Conservation (phyloP, 2,797 vertebrate genomes). For the Sardinella longiceps region DNA sequence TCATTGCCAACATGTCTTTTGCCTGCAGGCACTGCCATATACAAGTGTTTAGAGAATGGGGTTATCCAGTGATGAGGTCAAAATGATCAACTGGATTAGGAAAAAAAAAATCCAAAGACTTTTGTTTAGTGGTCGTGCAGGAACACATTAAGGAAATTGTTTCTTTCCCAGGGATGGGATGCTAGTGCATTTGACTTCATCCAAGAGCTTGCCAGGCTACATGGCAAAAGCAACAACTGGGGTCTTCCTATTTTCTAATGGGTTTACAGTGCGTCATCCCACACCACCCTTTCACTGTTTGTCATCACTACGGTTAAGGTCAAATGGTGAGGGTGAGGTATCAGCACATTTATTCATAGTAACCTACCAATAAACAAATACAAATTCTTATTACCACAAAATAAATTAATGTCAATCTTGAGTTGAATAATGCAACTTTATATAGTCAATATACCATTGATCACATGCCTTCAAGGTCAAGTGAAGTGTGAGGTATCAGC, state of each 20-base stretch:
- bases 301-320: constrained; percentile 1
- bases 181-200: constrained; percentile 29
- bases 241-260: constrained; percentile 8
- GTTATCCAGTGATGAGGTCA: neutral
- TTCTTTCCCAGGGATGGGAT: constrained; percentile 26
- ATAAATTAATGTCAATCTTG: too few species aligned
- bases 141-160: neutral
- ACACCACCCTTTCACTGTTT: neutral
- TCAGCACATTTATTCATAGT: neutral
- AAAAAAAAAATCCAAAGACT: constrained; percentile 33
- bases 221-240: constrained; percentile 23
- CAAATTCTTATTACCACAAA: too few species aligned
- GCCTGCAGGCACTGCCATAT: neutral
- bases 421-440: too few species aligned
- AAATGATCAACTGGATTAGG: neutral
- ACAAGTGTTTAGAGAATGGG: neutral
- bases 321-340: neutral
- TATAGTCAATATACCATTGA: too few species aligned
- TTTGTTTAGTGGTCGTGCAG: neutral
- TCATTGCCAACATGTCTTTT: neutral
- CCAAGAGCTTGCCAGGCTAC: constrained; percentile 1
- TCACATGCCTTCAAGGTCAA: too few species aligned
- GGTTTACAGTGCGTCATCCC: neutral
- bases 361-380: too few species aligned
- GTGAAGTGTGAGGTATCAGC: neutral